A percentile compares a stretch with the other conserved stretches of the same genome.
phyloP scores from a whole-genome alignment of 2,797 vertebrate genomes.

The Periophthalmus magnuspinnatus region DNA sequence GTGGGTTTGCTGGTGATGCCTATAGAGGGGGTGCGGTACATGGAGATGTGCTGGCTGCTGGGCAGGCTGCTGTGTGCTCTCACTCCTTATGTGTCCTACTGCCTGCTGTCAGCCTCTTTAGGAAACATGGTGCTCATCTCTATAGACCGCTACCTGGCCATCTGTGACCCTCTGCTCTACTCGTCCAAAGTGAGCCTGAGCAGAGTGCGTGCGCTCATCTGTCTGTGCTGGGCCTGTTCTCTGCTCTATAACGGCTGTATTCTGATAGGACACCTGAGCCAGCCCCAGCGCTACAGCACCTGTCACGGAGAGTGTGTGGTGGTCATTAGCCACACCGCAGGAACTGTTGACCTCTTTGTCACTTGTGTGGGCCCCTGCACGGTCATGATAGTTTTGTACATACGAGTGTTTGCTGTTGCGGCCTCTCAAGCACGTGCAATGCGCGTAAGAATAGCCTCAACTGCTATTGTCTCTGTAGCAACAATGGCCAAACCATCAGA shows the following conservation, averaged over 20 bases:
- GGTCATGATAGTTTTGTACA: constrained; percentile 52
- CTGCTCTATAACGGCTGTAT: constrained; percentile 40
- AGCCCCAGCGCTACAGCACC: constrained; percentile 24
- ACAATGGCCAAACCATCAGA: constrained; percentile 27
- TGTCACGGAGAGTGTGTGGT: constrained; percentile 56
- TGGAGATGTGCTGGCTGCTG: constrained; percentile 78
- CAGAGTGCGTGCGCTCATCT: constrained; percentile 29
- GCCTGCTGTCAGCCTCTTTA: constrained; percentile 74
- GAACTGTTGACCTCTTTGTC: constrained; percentile 34
- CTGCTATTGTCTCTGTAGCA: neutral
- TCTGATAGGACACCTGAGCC: constrained; percentile 27
- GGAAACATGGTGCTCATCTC: constrained; percentile 76
- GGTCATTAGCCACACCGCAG: constrained; percentile 13
- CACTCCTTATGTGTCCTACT: constrained; percentile 42
- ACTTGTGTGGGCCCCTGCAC: constrained; percentile 39
- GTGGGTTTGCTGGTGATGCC: constrained; percentile 78
- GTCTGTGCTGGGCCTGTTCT: constrained; percentile 50
- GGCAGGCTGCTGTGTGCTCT: constrained; percentile 70
- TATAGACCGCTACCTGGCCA: constrained; percentile 62
- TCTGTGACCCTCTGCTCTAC: constrained; percentile 62
- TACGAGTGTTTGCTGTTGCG: constrained; percentile 53
- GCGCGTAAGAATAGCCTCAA: neutral
- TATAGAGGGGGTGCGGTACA: constrained; percentile 61
- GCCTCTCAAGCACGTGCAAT: constrained; percentile 40
- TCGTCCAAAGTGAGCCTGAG: constrained; percentile 37